Conservation (phyloP, 64 coral and sea anemone genomes). For the Montipora efflorescens region DNA sequence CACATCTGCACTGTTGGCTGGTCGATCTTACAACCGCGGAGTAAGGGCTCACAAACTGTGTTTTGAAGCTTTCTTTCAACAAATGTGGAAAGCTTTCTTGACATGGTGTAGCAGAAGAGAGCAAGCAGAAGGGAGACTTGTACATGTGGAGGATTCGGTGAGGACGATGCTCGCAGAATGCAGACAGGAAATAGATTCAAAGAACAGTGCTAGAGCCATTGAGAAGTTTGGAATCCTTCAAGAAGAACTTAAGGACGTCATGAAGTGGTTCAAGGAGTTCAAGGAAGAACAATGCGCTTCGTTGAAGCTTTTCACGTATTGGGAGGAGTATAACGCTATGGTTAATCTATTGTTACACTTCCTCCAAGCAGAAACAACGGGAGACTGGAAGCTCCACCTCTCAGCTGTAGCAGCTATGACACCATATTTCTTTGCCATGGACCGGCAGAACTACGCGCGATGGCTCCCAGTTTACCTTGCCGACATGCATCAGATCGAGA, state of each 20-base stretch:
- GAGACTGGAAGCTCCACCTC: conserved; percentile 42
- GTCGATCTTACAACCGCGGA: conserved; percentile 36
- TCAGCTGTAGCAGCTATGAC: conserved; percentile 37
- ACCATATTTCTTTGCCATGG: conserved; percentile 48
- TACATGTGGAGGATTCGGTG: background rate
- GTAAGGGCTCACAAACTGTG: conserved; percentile 16
- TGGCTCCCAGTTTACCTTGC: conserved; percentile 39
- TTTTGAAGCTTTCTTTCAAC: conserved; percentile 2
- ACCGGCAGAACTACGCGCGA: conserved; percentile 42
- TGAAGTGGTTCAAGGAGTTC: no score
- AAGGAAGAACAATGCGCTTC: background rate
- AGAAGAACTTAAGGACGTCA: conserved; percentile 5
- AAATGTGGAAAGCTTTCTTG: background rate
- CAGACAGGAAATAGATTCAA: no score
- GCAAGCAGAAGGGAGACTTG: conserved; percentile 15
- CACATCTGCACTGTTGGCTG: background rate
- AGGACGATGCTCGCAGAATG: background rate
- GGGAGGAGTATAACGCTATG: conserved; percentile 23
- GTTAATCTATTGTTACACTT: conserved; percentile 38
- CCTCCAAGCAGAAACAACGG: conserved; percentile 44
- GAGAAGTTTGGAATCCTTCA: background rate
- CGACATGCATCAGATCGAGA: background rate
- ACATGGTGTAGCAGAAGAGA: background rate
- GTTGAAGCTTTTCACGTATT: background rate
- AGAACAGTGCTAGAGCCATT: no score